Evolutionary conservation across 1,140 invertebrate genomes (phyloP), one percentile per base, ranked within the genome.

Genomic region (Macrocentrus cingulum): DNA sequence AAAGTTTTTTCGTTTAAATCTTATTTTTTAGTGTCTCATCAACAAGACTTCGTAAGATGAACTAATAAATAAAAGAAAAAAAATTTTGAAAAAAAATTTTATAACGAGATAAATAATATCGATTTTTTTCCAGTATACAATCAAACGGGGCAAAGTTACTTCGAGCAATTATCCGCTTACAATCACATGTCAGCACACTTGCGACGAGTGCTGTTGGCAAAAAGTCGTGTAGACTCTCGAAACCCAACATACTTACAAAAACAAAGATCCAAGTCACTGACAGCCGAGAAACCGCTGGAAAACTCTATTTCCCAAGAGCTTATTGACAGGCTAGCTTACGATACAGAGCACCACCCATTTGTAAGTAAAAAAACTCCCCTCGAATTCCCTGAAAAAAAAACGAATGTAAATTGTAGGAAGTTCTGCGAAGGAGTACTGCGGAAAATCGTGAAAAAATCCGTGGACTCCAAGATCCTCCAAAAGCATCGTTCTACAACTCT

Each of bases 111-210:
- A 34, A 23, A 16, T 22, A 20, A 19, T 52, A 9, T 9, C 9
- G 25, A n/a, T n/a, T n/a, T 29, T 4, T 13, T 0, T 13, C 20
- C 41, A 75, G 73, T 58, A 4, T 75, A 74, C 46, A 79, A 78
- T 65, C 70, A 71, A 36, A 74, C 63, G 18, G 77, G 77, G 16
- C 67, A 79, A 55, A 70, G 61, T 29, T 78, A 70, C 60, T 71
- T 67, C 25, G 56, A 77, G 19, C 75, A 77, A 69, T 62, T 78
- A 56, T 48, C 67, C n/a, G 64, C 74, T 4, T 76, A 73, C 39
- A 77, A 78, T 60, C 70, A 66, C 2, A 78, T 79, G 77, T 70
- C 58, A 25, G 56, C 60, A 7, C 77, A 79, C 29, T 42, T 77
- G 22, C 74, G 73, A 15, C 70, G 73, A 4, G 59, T 78, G 45